A percentile compares a stretch with the other conserved stretches of the same genome.
Conservation (phyloP, 2,113 vertebrate species). For the Dolichotis patagonum region DNA sequence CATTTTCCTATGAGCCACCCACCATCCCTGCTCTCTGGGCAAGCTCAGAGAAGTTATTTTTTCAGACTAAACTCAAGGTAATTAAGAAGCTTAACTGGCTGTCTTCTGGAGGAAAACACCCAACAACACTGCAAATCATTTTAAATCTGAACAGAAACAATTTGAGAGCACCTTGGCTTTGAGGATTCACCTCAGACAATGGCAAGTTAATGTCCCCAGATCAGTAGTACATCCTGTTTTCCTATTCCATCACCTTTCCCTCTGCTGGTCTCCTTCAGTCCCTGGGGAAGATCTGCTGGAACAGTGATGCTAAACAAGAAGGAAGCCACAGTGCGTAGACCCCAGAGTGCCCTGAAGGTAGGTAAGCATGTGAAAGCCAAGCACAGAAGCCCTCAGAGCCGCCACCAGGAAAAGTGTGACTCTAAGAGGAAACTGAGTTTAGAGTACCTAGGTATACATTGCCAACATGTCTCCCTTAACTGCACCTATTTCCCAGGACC, state of each 20-base stretch:
- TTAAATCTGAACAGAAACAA: slow-evolving; percentile 24
- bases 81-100: slow-evolving; percentile 30
- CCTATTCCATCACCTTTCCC: not conserved
- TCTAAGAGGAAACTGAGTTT: not conserved
- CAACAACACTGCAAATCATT: not conserved
- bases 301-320: not conserved
- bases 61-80: slow-evolving; percentile 40
- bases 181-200: not conserved
- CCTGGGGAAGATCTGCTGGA: not conserved
- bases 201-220: not conserved
- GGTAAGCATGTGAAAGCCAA: not conserved
- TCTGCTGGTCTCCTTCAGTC: not conserved
- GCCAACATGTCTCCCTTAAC: not conserved
- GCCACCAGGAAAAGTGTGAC: not conserved
- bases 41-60: not conserved
- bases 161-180: not conserved
- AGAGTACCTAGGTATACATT: not conserved
- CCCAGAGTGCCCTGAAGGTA: not conserved
- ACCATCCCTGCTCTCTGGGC: not conserved
- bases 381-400: not conserved
- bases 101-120: not conserved
- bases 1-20: not conserved
- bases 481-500: not conserved
- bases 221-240: accelerated
- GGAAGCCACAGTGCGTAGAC: accelerated